Percentiles rank a stretch among this genome's conserved stretches.
phyloP scores from a whole-genome alignment of 2,797 vertebrate genomes.

The Selene dorsalis region DNA sequence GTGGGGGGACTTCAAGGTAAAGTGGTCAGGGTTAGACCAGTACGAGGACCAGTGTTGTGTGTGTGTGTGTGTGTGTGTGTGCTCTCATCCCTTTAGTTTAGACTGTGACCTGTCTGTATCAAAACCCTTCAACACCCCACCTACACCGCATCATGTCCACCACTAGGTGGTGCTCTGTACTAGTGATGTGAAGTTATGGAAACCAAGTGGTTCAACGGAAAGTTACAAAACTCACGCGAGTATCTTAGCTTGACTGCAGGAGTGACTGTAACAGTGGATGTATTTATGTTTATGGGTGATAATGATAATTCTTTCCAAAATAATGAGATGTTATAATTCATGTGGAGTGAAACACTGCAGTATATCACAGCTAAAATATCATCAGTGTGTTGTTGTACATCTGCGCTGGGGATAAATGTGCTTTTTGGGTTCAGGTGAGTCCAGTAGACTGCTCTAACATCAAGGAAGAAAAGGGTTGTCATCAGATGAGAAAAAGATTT shows the following conservation, averaged over 20 bases:
- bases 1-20: no score
- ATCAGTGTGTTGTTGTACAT: not conserved
- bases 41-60: no score
- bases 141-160: not conserved
- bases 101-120: not conserved
- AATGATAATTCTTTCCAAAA: not conserved
- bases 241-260: not conserved
- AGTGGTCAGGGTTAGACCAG: no score
- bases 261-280: not conserved
- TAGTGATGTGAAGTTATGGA: not conserved
- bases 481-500: no score
- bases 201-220: not conserved
- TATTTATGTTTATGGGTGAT: not conserved
- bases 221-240: conserved; percentile 10
- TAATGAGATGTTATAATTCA: no score
- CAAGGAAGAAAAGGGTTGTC: no score
- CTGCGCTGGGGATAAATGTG: not conserved
- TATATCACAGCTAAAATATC: not conserved
- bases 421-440: no score
- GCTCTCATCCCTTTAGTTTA: not conserved
- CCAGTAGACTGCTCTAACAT: no score
- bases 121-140: not conserved
- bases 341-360: not conserved
- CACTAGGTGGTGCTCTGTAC: conserved; percentile 62
- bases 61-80: no score